Base-by-base conservation (phyloP, 2,113 vertebrate species). In the Chascanopsetta lugubris region DNA sequence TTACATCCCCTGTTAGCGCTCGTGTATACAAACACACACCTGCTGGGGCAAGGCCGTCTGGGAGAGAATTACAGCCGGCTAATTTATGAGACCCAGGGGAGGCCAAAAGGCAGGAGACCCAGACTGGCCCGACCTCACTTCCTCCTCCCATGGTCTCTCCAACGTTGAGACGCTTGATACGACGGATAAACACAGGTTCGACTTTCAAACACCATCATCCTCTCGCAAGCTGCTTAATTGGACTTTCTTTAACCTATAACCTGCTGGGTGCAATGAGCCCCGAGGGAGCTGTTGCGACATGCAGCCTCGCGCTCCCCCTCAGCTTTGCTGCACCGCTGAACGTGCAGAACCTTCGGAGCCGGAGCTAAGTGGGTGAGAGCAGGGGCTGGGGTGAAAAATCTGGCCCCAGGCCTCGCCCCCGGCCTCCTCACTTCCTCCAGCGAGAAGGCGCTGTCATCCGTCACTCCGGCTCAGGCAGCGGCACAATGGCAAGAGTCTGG, bases 21-120 rank as follows among this genome's bases (percentile, higher is more conserved):
- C 79, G 72, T 87, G 76, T 91, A 92, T 91, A 92, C 90, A 93
- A 89, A 92, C 90, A 91, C 91, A 90, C 92, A 93, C 91, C 91
- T 93, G 92, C 91, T 79, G 70, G 85, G 75, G 58, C 88, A 90
- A 91, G 84, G 90, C 86, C 65, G 80, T 88, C 90, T 82, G 80
- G 74, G 69, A 84, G 87, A 87, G 88, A 90, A 90, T 89, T 91
- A 88, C 88, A 89, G 80, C 87, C 55, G 78, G 72, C 80, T 92
- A 89, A 92, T 92, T 93, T 92, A 93, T 87, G 85, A 79, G 75
- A 81, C 92, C 89, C 91, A 38, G 32, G 88, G 86, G 88, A 90
- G 88, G 79, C 71, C 70, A 88, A 77, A 89, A 89, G 85, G 71
- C 82, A 89, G 71, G 80, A 62, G 76, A 90, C 82, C 82, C 90